Base-by-base conservation (phyloP, 2,888 invertebrate genomes). In the Tiphia femorata region DNA sequence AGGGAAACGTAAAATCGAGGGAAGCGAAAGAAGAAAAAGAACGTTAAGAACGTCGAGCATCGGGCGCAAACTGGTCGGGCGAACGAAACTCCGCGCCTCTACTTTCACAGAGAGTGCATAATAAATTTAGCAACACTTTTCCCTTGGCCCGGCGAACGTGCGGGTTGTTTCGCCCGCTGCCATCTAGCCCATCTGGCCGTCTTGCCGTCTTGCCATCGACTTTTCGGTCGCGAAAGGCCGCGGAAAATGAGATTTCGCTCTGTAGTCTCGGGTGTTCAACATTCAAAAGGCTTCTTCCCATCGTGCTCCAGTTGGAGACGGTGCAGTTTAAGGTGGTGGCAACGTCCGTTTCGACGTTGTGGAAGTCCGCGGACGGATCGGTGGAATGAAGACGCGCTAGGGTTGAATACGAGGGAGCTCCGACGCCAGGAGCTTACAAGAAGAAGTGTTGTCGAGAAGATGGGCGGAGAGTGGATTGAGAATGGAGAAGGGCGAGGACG, bases 221-320 rank as follows among this genome's bases (percentile, higher is more conserved):
- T 47, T 51, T 47, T 48, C 21, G 23, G 38, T 20, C 43, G 41
- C 20, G 47, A 43, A 35, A 35, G 38, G 20, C 37, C 49, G 33
- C 17, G 48, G 53, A 54, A 62, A 69, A 69, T 62, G 63, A 62
- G 66, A 66, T 67, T 61, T 52, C 52, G 43, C 33, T 41, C 27
- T 23, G 33, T 37, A 51, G 21, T 51, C 55, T 59, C 29, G 59
- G 21, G 46, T 40, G 51, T 67, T 64, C 61, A 61, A 67, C 49
- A 67, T 67, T 67, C 58, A 67, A 64, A 64, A 47, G 58, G 43
- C 20, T 33, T 48, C 20, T 14, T 37, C 27, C 33, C 37, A 12
- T 21, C 46, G 17, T 23, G 27, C 35, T 49, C 27, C 8, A 16
- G 10, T 47, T 47, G 27, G 49, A 12, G 16, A 30, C 12, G 33